A percentile compares a stretch with the other conserved stretches of the same genome.
phyloP scores from a whole-genome alignment of 2,888 invertebrate genomes.

The Physocephala rufipes region DNA sequence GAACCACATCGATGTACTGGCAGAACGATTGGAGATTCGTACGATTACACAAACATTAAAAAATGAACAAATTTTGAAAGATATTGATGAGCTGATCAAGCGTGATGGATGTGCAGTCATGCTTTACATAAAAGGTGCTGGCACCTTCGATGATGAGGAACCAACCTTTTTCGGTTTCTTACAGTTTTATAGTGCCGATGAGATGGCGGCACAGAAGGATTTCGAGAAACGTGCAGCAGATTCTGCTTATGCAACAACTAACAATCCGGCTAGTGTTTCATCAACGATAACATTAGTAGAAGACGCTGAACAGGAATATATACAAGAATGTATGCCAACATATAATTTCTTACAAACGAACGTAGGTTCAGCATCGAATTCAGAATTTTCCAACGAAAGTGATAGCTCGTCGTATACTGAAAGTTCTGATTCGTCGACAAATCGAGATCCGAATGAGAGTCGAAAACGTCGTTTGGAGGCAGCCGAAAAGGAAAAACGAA shows the following conservation, averaged over 20 bases:
- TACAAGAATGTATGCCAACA: too few species aligned
- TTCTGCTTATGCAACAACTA: neutral
- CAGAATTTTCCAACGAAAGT: constrained; percentile 26
- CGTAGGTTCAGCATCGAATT: constrained; percentile 21
- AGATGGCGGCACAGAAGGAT: constrained; percentile 36
- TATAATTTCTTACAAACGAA: neutral
- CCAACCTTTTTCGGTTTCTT: constrained; percentile 39
- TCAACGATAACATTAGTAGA: constrained; percentile 37
- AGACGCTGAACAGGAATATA: constrained; percentile 22
- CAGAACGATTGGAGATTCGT: constrained; percentile 38
- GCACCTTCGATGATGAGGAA: constrained; percentile 29
- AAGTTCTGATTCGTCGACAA: constrained; percentile 22
- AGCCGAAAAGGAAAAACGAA: neutral
- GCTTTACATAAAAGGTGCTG: constrained; percentile 27
- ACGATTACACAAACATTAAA: constrained; percentile 32
- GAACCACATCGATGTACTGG: constrained; percentile 36
- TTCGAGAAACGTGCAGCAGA: constrained; percentile 28
- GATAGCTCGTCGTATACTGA: constrained; percentile 30
- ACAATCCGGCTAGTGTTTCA: constrained; percentile 23
- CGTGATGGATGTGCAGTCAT: constrained; percentile 36
- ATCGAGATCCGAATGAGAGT: constrained; percentile 17
- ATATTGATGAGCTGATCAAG: constrained; percentile 31
- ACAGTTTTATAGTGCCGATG: constrained; percentile 39
- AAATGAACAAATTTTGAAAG: constrained; percentile 15
- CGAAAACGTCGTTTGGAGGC: neutral